A percentile compares a stretch with the other conserved stretches of the same genome.
phyloP scores from a whole-genome alignment of 2,888 invertebrate genomes.

The Stenolophus ochropezus region DNA sequence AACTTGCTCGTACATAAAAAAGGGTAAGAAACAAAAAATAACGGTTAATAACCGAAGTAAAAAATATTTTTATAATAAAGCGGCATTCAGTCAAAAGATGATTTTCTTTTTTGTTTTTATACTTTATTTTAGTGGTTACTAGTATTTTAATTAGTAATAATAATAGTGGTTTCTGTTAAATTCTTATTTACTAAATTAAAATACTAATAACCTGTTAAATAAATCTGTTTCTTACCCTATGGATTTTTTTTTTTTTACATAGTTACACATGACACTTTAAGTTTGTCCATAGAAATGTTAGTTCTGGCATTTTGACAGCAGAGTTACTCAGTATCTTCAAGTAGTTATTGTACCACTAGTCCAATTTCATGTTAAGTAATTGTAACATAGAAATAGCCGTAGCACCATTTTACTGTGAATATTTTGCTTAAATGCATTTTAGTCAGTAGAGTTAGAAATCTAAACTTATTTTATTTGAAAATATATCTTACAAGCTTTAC shows the following conservation, averaged over 20 bases:
- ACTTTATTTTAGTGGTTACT: too few species aligned
- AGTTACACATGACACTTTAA: neutral
- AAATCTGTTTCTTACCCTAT: too few species aligned
- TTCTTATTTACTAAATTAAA: too few species aligned
- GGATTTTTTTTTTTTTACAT: neutral
- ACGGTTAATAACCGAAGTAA: too few species aligned
- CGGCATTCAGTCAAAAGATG: too few species aligned
- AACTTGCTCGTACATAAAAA: too few species aligned
- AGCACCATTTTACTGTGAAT: constrained; percentile 14
- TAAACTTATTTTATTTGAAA: neutral
- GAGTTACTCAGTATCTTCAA: constrained; percentile 38
- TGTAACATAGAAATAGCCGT: constrained; percentile 18
- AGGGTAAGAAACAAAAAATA: too few species aligned
- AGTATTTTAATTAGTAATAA: too few species aligned
- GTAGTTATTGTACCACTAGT: constrained; percentile 19
- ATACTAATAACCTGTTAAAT: too few species aligned
- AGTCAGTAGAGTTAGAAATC: constrained; percentile 11
- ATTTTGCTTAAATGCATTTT: constrained; percentile 23
- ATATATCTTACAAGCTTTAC: constrained; percentile 30
- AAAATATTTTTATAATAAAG: too few species aligned
- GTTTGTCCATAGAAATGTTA: neutral
- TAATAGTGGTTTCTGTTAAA: too few species aligned
- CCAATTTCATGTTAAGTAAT: constrained; percentile 14
- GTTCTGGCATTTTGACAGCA: constrained; percentile 30
- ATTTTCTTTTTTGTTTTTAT: too few species aligned